phyloP scores from a whole-genome alignment of 35 echinoderm and acorn worm genomes.

The Nesometra sesokonis region DNA sequence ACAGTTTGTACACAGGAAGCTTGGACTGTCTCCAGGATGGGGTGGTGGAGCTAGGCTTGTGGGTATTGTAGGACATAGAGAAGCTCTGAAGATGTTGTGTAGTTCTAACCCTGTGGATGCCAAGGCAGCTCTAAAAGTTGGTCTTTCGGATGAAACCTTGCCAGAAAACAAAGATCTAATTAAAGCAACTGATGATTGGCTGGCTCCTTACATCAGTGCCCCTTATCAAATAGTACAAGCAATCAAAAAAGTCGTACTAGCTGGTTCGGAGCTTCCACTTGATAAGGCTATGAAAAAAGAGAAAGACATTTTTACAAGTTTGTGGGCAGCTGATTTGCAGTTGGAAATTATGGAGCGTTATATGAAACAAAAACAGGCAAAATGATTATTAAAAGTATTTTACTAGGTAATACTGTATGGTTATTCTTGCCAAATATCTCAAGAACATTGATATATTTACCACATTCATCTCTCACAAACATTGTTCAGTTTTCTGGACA shows the following conservation, averaged over 20 bases:
- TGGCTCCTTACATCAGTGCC: constrained; percentile 37
- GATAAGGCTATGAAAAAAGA: constrained; percentile 69
- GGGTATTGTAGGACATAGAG: constrained; percentile 47
- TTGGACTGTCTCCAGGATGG: constrained; percentile 72
- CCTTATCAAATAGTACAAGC: constrained; percentile 45
- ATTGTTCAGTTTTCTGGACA: no score
- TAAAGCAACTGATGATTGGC: constrained; percentile 40
- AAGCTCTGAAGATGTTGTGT: constrained; percentile 55
- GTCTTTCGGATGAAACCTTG: constrained; percentile 37
- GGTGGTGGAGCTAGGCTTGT: constrained; percentile 86
- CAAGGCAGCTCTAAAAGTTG: constrained; percentile 32
- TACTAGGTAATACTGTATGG: no score
- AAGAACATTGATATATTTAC: no score
- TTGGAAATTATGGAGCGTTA: background rate
- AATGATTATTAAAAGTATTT: background rate
- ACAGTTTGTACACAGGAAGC: constrained; percentile 61
- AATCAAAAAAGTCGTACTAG: constrained; percentile 67
- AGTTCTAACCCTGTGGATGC: constrained; percentile 15
- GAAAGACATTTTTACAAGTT: constrained; percentile 63
- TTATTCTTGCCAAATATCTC: no score
- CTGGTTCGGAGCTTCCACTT: constrained; percentile 47
- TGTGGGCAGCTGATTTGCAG: constrained; percentile 32
- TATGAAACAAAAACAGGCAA: background rate
- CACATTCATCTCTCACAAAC: no score
- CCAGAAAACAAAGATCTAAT: constrained; percentile 18